Base-by-base conservation (phyloP, 1,140 invertebrate genomes). In the Tachypleus tridentatus region DNA sequence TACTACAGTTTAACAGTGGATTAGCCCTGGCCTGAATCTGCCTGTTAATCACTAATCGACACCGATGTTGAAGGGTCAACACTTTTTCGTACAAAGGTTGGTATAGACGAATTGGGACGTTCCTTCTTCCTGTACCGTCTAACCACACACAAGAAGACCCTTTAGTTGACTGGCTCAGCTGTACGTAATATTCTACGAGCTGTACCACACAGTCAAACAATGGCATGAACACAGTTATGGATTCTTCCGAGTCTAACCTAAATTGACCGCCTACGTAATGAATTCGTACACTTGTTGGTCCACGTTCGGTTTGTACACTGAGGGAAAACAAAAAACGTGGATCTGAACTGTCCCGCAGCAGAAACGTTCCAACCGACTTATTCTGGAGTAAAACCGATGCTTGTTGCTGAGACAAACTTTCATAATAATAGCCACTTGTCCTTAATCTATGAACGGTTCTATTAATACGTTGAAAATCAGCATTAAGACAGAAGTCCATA, bases 251-350 rank as follows among this genome's bases (percentile, higher is more conserved):
- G 73, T 93, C 90, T 70, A 93, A 77, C 48, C 83, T 78, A 79
- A 91, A 93, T 64, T 81, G 80, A 0, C 88, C 88, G 67, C 82
- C 76, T 51, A 79, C 77, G 74, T 86, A 91, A 60, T 86, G 82
- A 29, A 93, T 81, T 51, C 91, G 78, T 1, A 93, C 86, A 50
- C 88, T 90, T 0, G 88, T 93, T 2, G 89, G 88, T 3, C 90
- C 90, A 51, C 83, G 76, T 9, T 83, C 81, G 0, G 89, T 93
- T 75, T 92, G 88, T 6, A 93, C 86, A 70, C 87, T 90, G 10
- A 94, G 78, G 4, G 89, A 85, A 73, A 87, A 93, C 51, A 88
- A 82, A 76, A 84, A 91, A 67, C 83, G 82, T 4, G 83, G 83
- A 74, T 93, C 87, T 2, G 85, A 86, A 8, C 88, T 91, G 74